Percentiles rank a stretch among this genome's conserved stretches.
Conservation (phyloP, 1,140 invertebrate species). For the Diorhabda elongata region DNA sequence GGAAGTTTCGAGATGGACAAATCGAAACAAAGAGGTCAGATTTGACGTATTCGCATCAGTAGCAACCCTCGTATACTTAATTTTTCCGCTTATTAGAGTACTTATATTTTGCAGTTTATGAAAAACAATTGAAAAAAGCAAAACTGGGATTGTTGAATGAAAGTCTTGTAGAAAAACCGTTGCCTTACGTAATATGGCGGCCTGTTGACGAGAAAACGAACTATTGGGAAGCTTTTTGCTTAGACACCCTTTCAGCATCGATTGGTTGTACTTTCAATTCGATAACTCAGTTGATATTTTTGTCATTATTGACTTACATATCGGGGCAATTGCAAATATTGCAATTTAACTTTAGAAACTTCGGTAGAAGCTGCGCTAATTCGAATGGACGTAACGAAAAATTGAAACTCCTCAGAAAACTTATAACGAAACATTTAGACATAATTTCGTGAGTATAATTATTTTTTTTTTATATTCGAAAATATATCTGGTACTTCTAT, state of each 20-base stretch:
- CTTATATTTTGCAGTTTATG: background rate
- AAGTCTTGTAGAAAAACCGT: background rate
- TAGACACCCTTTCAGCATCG: constrained; percentile 1
- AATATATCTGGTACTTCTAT: too few relatives aligned
- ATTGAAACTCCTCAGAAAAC: background rate
- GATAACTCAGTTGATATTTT: background rate
- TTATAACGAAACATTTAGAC: constrained; percentile 3
- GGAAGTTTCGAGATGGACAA: too few relatives aligned
- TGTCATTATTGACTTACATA: background rate
- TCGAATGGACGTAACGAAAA: background rate
- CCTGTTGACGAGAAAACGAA: constrained; percentile 7
- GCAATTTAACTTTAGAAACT: constrained; percentile 4
- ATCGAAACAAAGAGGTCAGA: too few relatives aligned
- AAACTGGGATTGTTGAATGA: background rate
- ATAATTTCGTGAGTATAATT: background rate
- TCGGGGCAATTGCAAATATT: background rate
- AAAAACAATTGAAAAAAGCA: background rate
- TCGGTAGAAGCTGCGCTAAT: background rate
- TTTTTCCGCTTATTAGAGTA: too few relatives aligned
- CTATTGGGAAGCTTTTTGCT: background rate
- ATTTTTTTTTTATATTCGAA: too few relatives aligned
- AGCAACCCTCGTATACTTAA: too few relatives aligned
- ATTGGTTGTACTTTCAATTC: constrained; percentile 10
- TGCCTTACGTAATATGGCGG: constrained; percentile 7
- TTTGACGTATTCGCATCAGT: too few relatives aligned